Base-by-base conservation (phyloP, 2,797 vertebrate species). In the Trachops cirrhosus region DNA sequence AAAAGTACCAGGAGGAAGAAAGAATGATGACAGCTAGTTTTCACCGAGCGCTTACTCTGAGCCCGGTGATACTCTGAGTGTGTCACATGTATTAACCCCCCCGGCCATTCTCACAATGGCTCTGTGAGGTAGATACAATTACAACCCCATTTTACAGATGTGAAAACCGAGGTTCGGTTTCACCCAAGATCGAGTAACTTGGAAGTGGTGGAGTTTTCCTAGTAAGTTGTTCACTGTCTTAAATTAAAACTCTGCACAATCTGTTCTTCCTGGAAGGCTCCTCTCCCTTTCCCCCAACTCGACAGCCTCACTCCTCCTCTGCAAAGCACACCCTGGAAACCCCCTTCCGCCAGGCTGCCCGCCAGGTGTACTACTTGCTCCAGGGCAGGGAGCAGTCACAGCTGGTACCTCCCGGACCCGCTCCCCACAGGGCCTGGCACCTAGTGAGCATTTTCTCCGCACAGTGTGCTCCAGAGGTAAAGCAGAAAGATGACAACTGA, bases 371-470 rank as follows among this genome's bases (percentile, higher is more conserved):
- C 78, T 6, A 0, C 2, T 3, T 48, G 39, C 70, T 62, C 26
- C 50, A 48, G 2, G 18, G 44, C 52, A 83, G 37, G 16, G 11
- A 48, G 21, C 8, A 41, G 68, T 48, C 59, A 18, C 0, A 15
- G 26, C 14, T 34, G n/a, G 39, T 5, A 18, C 37, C n/a, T 37
- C 48, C 3, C 0, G 4, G 48, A 39, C 19, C 57, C 12, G 22
- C 37, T 24, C 37, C 39, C 71, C 57, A 48, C 3, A 32, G 75
- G 37, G 26, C 73, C 88, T 59, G 70, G 84, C 39, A 62, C 44
- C 46, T 5, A 22, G 5, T 41, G 22, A n/a, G 15, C 1, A 4
- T 9, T 2, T 46, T 32, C 29, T 4, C 64, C 3, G 0, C 10
- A 24, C 14, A 21, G 18, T 11, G 32, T 52, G 93, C 73, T 73